Evolutionary conservation across 1,140 invertebrate genomes (phyloP).

Genomic region (Drosophila ironensis): DNA sequence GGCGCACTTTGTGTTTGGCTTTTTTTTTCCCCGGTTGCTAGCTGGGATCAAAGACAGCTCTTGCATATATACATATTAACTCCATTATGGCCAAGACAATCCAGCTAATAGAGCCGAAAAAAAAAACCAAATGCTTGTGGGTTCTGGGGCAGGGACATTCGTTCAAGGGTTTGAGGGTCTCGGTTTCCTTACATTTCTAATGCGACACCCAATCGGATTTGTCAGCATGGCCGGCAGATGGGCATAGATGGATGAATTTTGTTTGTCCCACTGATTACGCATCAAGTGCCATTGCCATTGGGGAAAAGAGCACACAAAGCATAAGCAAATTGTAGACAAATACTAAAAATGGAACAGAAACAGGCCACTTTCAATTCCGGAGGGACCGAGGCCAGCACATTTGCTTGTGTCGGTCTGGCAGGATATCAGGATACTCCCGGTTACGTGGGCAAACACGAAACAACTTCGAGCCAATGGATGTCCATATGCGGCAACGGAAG

Average conservation of each 20-base stretch:
- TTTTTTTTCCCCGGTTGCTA: constrained; percentile 9
- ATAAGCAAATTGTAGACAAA: constrained; percentile 57
- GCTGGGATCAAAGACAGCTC: constrained; percentile 65
- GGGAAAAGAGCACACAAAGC: constrained; percentile 13
- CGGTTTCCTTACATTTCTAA: constrained; percentile 34
- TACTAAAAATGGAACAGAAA: constrained; percentile 33
- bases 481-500: constrained; percentile 23
- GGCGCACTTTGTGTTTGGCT: constrained; percentile 1
- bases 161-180: background rate
- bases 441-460: constrained; percentile 51
- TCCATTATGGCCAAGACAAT: constrained; percentile 73
- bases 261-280: constrained; percentile 64
- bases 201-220: constrained; percentile 70
- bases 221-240: constrained; percentile 64
- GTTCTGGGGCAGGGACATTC: constrained; percentile 9
- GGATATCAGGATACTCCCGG: constrained; percentile 29
- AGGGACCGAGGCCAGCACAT: constrained; percentile 35
- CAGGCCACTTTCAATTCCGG: constrained; percentile 57
- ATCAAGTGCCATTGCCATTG: constrained; percentile 51
- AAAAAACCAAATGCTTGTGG: background rate
- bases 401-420: constrained; percentile 47
- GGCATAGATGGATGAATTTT: constrained; percentile 63
- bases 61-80: constrained; percentile 63
- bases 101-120: constrained; percentile 52
- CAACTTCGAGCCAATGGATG: background rate